Conservation (phyloP, 2,797 vertebrate genomes). For the Halcyon smyrnensis region DNA sequence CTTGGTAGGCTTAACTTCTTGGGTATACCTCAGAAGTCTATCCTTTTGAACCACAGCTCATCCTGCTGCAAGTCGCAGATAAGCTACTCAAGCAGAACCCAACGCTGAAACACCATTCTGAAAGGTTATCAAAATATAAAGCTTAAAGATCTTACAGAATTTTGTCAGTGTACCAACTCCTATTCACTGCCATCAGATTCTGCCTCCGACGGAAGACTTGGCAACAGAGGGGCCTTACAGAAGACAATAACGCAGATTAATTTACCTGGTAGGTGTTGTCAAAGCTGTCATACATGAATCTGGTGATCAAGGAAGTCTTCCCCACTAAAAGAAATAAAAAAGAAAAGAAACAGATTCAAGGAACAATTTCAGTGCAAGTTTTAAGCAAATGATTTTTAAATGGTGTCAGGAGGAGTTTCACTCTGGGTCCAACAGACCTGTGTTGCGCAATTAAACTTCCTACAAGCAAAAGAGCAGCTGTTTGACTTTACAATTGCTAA, state of each 20-base stretch:
- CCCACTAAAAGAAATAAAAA: constrained; percentile 58
- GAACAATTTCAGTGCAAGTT: not conserved
- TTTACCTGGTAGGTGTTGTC: constrained; percentile 79
- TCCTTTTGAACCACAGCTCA: not conserved
- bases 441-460: not conserved
- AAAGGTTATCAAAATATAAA: not conserved
- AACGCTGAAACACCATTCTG: not conserved
- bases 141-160: not conserved
- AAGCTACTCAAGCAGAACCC: not conserved
- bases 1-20: not conserved
- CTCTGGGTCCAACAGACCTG: not conserved
- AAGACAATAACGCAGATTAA: not conserved
- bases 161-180: no score
- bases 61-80: not conserved
- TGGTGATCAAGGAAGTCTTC: constrained; percentile 76
- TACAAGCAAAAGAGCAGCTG: not conserved
- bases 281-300: constrained; percentile 79
- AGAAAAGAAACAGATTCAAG: not conserved
- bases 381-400: not conserved
- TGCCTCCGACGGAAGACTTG: accelerated
- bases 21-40: not conserved
- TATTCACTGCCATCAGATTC: not conserved
- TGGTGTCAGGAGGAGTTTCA: not conserved
- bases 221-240: not conserved
- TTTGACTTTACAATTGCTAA: accelerated